Conservation (phyloP, 2,888 invertebrate species). For the Margaritifera margaritifera region DNA sequence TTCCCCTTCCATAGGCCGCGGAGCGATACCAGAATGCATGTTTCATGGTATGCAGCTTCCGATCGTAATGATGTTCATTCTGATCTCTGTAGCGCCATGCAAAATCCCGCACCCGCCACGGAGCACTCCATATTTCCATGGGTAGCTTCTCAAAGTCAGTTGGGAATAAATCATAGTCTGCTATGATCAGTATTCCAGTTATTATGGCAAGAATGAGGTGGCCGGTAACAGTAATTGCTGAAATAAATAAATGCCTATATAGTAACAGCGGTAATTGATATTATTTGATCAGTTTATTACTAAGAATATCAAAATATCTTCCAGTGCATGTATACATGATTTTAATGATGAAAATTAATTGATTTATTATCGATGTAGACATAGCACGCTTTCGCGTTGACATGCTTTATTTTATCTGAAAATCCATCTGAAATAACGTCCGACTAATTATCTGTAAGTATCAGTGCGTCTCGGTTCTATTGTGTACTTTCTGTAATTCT, state of each 20-base stretch:
- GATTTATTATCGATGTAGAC: too few species aligned
- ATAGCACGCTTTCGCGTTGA: too few species aligned
- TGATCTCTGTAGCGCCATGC: constrained; percentile 46
- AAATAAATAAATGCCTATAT: constrained; percentile 11
- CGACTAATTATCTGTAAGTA: too few species aligned
- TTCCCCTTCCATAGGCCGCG: constrained; percentile 30
- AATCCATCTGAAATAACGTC: too few species aligned
- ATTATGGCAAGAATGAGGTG: constrained; percentile 39
- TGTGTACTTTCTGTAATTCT: too few species aligned
- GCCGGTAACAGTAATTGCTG: constrained; percentile 40
- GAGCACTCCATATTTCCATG: constrained; percentile 51
- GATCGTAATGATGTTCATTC: constrained; percentile 27
- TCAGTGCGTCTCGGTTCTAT: too few species aligned
- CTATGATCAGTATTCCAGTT: constrained; percentile 34
- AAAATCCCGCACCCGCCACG: constrained; percentile 44
- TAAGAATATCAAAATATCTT: neutral
- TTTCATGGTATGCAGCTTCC: constrained; percentile 30
- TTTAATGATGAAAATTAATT: too few species aligned
- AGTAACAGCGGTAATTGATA: neutral
- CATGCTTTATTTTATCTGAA: too few species aligned
- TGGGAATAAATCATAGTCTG: constrained; percentile 52
- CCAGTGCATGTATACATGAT: too few species aligned
- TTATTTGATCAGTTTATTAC: neutral
- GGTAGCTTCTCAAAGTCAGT: constrained; percentile 55
- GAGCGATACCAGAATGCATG: constrained; percentile 33